These are phyloP conservation scores for Brevipalpus yothersi DNA, from an alignment of 1,140 invertebrate species.

Conservation along the genomic window DNA sequence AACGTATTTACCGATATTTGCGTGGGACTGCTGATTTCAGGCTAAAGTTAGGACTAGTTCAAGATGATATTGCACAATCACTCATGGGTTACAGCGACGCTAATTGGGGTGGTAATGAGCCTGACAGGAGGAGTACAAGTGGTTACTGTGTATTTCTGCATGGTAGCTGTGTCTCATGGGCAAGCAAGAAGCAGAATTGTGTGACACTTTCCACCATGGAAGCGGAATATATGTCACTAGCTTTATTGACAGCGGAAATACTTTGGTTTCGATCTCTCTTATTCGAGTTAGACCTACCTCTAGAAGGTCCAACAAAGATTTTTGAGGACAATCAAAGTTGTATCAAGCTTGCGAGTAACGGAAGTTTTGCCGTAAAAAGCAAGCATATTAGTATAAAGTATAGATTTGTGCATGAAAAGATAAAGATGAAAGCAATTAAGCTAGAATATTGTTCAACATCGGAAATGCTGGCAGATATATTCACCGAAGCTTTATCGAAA, in stretches of 20 bases:
- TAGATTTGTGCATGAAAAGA: too few relatives aligned
- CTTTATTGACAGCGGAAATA: constrained; percentile 2
- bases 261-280: constrained; percentile 1
- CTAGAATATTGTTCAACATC: constrained; percentile 4
- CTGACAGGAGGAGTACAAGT: constrained; percentile 6
- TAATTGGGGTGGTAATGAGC: constrained; percentile 16
- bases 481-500: constrained; percentile 16
- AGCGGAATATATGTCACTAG: constrained; percentile 5
- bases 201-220: constrained; percentile 5
- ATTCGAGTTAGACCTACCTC: neutral
- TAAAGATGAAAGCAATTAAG: constrained; percentile 10
- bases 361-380: too few relatives aligned
- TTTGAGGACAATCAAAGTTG: constrained; percentile 17
- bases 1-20: constrained; percentile 15
- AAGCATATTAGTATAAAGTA: too few relatives aligned
- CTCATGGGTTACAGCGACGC: constrained; percentile 10
- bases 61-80: neutral
- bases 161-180: too few relatives aligned
- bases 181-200: constrained; percentile 1
- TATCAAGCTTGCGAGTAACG: constrained; percentile 19
- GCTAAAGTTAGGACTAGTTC: constrained; percentile 5
- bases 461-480: constrained; percentile 16
- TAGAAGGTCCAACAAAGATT: neutral
- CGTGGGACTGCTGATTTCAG: constrained; percentile 12
- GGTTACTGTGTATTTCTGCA: neutral